A percentile compares a stretch with the other conserved stretches of the same genome.
Evolutionary conservation across 53 echinoderm and acorn worm species (phyloP).

Genomic region (Zoroaster sp.): DNA sequence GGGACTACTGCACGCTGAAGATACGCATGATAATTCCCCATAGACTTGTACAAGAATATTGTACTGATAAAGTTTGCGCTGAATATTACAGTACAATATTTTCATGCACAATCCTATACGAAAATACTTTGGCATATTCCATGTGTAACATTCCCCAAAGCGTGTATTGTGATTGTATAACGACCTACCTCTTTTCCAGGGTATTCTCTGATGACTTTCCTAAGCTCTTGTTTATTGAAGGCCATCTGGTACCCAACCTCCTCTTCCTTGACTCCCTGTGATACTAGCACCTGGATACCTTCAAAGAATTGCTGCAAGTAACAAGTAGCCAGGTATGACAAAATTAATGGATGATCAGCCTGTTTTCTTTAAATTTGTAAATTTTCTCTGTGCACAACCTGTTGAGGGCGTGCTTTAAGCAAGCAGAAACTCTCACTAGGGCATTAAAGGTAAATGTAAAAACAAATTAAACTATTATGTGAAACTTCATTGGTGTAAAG

Average conservation of each 20-base stretch:
- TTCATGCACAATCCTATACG: too few relatives aligned
- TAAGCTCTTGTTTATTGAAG: conserved; percentile 94
- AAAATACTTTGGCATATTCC: too few relatives aligned
- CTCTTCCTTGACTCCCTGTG: conserved; percentile 97
- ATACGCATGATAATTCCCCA: neutral
- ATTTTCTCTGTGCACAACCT: too few relatives aligned
- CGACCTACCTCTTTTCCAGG: conserved; percentile 94
- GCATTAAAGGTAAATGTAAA: too few relatives aligned
- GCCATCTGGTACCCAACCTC: conserved; percentile 99
- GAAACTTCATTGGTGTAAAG: too few relatives aligned
- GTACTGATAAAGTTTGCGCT: neutral
- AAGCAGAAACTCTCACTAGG: too few relatives aligned
- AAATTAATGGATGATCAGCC: too few relatives aligned
- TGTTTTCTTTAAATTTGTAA: too few relatives aligned
- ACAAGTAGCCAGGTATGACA: neutral
- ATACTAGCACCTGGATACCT: conserved; percentile 87
- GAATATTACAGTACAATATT: neutral
- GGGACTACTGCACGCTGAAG: neutral
- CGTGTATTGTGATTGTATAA: too few relatives aligned
- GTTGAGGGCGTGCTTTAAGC: too few relatives aligned
- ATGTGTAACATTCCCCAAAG: too few relatives aligned
- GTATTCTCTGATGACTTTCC: conserved; percentile 96
- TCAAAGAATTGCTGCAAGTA: conserved; percentile 94
- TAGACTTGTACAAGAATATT: neutral
- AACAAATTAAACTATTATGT: too few relatives aligned